Base-by-base conservation (phyloP, 2,797 vertebrate genomes). In the Jordanella pulchra region DNA sequence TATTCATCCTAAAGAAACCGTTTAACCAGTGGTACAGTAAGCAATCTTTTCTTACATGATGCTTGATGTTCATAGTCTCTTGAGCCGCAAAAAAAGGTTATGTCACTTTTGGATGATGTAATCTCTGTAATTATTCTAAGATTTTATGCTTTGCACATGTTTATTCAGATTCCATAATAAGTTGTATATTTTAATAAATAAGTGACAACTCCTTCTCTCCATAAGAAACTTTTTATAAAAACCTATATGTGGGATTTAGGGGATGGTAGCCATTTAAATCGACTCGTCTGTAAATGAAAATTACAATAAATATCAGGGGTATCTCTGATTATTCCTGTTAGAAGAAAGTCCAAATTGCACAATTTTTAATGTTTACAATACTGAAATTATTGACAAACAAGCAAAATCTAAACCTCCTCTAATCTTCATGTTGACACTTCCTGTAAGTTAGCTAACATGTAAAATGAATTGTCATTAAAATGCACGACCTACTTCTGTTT, bases 401-500 rank as follows among this genome's bases (percentile, higher is more conserved):
- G 15, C 3, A 3, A 27, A 23, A 48, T 50, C 32, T 35, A 6
- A n/a, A n/a, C n/a, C n/a, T n/a, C n/a, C n/a, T n/a, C n/a, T n/a
- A n/a, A 5, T 81, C 71, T 67, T 18, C 23, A 21, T 65, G 28
- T 35, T 30, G 64, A 71, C 44, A 12, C 28, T 27, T 64, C 13
- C 54, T 35, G 1, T 45, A 42, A 54, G 30, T 21, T 6, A 58
- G 10, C 2, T 23, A 53, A 67, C 25, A 23, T 67, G 28, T 25
- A 32, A 80, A 58, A 75, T 44, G 0, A 47, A 21, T 53, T 9
- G 53, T 82, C 39, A 76, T 70, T 69, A 47, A 79, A 76, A 76
- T 48, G 25, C 58, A 27, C 18, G 23, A 65, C 21, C 42, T 23
- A 32, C 54, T 64, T 67, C n/a, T 69, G 28, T 54, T 48, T 65